Evolutionary conservation across 1,140 invertebrate species (phyloP).

Genomic region (Euglossa dilemma): DNA sequence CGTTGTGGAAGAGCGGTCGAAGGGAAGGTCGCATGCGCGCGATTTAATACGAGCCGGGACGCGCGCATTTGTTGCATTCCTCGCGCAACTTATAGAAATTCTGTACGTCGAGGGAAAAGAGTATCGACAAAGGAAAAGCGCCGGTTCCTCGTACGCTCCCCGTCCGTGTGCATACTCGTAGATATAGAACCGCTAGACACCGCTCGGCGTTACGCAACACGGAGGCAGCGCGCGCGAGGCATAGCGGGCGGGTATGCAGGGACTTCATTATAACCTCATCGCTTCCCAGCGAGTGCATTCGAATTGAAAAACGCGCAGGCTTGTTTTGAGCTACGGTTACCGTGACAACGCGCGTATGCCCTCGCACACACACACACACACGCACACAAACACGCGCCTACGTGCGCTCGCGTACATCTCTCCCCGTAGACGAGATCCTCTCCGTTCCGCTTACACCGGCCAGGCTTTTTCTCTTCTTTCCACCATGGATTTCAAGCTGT

Average conservation of each 20-base stretch:
- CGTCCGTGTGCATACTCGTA: not conserved
- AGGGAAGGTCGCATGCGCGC: not conserved
- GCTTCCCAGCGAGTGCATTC: conserved; percentile 69
- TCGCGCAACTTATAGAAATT: conserved; percentile 11
- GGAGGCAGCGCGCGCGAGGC: conserved; percentile 1
- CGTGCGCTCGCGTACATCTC: conserved; percentile 18
- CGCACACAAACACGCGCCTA: conserved; percentile 6
- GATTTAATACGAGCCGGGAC: not conserved
- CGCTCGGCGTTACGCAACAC: conserved; percentile 59
- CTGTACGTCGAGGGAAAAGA: not conserved
- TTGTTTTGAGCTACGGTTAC: conserved; percentile 72
- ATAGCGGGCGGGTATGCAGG: conserved; percentile 42
- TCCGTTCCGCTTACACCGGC: conserved; percentile 17
- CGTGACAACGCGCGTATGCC: conserved; percentile 66
- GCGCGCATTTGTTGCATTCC: conserved; percentile 13
- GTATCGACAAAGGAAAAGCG: not conserved
- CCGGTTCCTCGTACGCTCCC: not conserved
- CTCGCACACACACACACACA: not conserved
- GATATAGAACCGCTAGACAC: conserved; percentile 23
- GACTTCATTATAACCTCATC: conserved; percentile 72
- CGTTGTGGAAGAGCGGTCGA: too few relatives aligned
- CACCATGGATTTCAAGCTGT: conserved; percentile 49
- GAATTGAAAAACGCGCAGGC: conserved; percentile 72
- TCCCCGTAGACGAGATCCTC: conserved; percentile 3
- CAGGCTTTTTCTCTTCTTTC: conserved; percentile 55